phyloP scores from a whole-genome alignment of 2,888 invertebrate genomes.

The Blera fallax region DNA sequence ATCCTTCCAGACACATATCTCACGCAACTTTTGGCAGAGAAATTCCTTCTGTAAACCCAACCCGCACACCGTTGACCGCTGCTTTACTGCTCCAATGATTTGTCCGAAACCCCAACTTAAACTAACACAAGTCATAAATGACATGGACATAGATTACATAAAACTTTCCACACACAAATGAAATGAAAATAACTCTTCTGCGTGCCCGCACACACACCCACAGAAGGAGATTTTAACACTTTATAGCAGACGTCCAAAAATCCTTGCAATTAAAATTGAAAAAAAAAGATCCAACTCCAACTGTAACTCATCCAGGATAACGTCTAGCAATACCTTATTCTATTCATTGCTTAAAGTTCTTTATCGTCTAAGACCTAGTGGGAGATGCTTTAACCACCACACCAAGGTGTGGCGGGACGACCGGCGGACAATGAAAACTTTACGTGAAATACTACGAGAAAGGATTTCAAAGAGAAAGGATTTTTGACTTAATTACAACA shows the following conservation, averaged over 20 bases:
- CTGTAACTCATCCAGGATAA: slow-evolving; percentile 54
- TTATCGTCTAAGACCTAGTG: background rate
- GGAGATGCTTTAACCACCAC: slow-evolving; percentile 25
- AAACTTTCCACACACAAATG: slow-evolving; percentile 49
- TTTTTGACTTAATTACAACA: slow-evolving; percentile 73
- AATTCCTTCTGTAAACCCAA: background rate
- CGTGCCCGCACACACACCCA: background rate
- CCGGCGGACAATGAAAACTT: slow-evolving; percentile 43
- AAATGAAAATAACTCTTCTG: slow-evolving; percentile 37
- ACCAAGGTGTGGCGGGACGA: background rate
- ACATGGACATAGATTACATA: slow-evolving; percentile 19
- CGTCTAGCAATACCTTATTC: slow-evolving; percentile 22
- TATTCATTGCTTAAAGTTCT: slow-evolving; percentile 51
- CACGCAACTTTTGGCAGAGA: slow-evolving; percentile 23
- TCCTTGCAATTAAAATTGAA: slow-evolving; percentile 52
- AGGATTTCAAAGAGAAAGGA: slow-evolving; percentile 64
- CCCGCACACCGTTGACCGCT: slow-evolving; percentile 7
- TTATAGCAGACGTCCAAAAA: slow-evolving; percentile 51
- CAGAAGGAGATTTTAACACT: slow-evolving; percentile 29
- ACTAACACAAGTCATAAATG: slow-evolving; percentile 30
- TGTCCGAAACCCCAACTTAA: slow-evolving; percentile 5
- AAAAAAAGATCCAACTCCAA: background rate
- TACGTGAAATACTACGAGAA: slow-evolving; percentile 24
- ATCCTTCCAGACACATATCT: slow-evolving; percentile 41
- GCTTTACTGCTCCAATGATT: slow-evolving; percentile 1